A percentile compares a stretch with the other conserved stretches of the same genome.
Conservation (phyloP, 2,888 invertebrate genomes). For the Allolobophora icterica region DNA sequence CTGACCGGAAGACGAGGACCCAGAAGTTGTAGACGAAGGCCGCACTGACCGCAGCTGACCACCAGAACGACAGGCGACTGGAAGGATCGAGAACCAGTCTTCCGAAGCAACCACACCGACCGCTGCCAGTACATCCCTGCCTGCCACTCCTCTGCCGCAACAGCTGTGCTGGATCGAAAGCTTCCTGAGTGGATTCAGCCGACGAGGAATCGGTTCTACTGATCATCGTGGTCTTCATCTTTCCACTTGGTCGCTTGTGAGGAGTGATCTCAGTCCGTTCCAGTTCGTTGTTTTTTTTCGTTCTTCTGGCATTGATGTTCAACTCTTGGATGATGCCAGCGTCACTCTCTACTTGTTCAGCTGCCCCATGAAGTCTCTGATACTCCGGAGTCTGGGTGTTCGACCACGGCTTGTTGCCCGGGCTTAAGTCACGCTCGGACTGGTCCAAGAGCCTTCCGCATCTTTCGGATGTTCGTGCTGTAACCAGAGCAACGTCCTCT, state of each 20-base stretch:
- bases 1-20: slow-evolving; percentile 71
- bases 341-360: not conserved
- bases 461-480: not conserved
- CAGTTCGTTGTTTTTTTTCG: not conserved
- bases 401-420: not conserved
- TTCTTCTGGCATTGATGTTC: not conserved
- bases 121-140: not conserved
- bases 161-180: not conserved
- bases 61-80: slow-evolving; percentile 76
- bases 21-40: slow-evolving; percentile 65
- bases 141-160: not conserved
- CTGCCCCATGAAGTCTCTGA: not conserved
- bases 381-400: not conserved
- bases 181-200: not conserved
- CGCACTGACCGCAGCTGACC: slow-evolving; percentile 63
- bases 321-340: not conserved
- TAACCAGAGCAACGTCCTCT: not conserved
- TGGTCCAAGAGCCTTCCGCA: not conserved
- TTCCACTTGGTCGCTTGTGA: not conserved
- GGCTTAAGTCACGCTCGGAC: not conserved
- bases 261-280: not conserved
- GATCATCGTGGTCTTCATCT: not conserved
- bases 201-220: not conserved
- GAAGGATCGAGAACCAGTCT: slow-evolving; percentile 89
- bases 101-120: slow-evolving; percentile 49